A percentile compares a stretch with the other conserved stretches of the same genome.
Evolutionary conservation across 2,888 invertebrate species (phyloP).

Genomic region (Drosophila helvetica): DNA sequence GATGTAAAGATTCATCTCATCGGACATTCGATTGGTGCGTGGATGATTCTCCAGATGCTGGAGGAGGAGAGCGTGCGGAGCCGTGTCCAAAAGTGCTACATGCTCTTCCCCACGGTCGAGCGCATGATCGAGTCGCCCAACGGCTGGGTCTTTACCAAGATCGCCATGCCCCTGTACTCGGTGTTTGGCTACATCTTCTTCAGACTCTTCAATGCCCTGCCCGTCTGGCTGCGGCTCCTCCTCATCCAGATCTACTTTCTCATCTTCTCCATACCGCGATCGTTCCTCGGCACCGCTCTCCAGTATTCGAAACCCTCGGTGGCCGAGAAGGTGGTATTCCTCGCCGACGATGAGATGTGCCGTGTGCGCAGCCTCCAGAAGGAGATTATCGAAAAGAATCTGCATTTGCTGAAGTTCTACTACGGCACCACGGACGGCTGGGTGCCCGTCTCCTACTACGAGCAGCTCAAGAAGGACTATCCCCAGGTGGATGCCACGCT

Average conservation of each 20-base stretch:
- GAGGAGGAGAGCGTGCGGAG: constrained; percentile 85
- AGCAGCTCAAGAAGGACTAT: constrained; percentile 86
- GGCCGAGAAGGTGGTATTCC: constrained; percentile 87
- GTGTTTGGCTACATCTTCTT: constrained; percentile 84
- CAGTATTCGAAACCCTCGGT: constrained; percentile 87
- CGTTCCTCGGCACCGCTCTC: constrained; percentile 85
- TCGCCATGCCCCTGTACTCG: constrained; percentile 85
- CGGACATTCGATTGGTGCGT: constrained; percentile 96
- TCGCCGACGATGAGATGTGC: constrained; percentile 93
- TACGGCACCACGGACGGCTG: constrained; percentile 93
- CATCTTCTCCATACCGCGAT: constrained; percentile 85
- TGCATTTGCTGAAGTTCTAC: constrained; percentile 89
- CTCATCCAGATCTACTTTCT: constrained; percentile 86
- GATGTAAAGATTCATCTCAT: constrained; percentile 91
- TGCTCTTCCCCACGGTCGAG: constrained; percentile 95
- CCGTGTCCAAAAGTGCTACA: constrained; percentile 87
- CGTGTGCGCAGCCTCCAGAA: constrained; percentile 88
- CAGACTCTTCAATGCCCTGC: constrained; percentile 86
- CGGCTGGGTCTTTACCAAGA: constrained; percentile 88
- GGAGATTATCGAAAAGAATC: constrained; percentile 86
- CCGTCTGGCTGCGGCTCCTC: constrained; percentile 84
- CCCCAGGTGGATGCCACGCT: constrained; percentile 87
- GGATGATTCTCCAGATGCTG: constrained; percentile 90
- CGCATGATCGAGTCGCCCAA: constrained; percentile 90
- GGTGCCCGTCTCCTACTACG: constrained; percentile 90